Base-by-base conservation (phyloP, 2,113 vertebrate genomes). In the Myiagra hebetior region DNA sequence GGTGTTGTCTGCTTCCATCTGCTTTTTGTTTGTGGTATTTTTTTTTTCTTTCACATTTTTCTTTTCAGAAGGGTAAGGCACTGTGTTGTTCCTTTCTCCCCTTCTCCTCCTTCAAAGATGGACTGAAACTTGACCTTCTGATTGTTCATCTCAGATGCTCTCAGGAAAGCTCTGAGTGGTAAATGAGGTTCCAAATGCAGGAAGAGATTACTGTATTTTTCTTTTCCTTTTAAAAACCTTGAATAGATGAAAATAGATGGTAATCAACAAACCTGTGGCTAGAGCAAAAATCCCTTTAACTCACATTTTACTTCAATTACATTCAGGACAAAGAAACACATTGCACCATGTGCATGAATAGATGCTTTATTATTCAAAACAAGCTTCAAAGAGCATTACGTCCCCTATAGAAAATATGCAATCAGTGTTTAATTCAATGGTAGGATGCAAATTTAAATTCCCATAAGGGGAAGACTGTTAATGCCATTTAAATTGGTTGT, bases 401-500 rank as follows among this genome's bases (percentile, higher is more conserved):
- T 97, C 96, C 96, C 98, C 97, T 98, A 98, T 98, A 98, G 98
- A 98, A 98, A 98, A 98, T 98, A 98, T 91, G 97, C 98, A 98
- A 98, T 98, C 98, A 97, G 97, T 97, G 96, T 97, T 98, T 98
- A 98, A 98, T 98, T 98, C 98, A 98, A 97, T 98, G 97, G 97
- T 97, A 97, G 94, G 96, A 98, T 98, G 98, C 98, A 98, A 98
- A 98, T 98, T 97, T 97, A 97, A 98, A 98, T 98, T 98, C 98
- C 98, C 98, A 98, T 98, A 98, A 98, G 98, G 97, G 95, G 74
- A 97, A 98, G 93, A 91, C 96, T 97, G 97, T 98, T 98, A 98
- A 98, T 98, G 97, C 97, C 97, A 97, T 98, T 98, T 98, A 98
- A 98, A 98, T 98, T 98, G 98, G 98, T 98, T 98, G 98, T 98